Conservation (phyloP, 30 jellyfish, hydroid and myxozoan species). For the Aurelia sp. region DNA sequence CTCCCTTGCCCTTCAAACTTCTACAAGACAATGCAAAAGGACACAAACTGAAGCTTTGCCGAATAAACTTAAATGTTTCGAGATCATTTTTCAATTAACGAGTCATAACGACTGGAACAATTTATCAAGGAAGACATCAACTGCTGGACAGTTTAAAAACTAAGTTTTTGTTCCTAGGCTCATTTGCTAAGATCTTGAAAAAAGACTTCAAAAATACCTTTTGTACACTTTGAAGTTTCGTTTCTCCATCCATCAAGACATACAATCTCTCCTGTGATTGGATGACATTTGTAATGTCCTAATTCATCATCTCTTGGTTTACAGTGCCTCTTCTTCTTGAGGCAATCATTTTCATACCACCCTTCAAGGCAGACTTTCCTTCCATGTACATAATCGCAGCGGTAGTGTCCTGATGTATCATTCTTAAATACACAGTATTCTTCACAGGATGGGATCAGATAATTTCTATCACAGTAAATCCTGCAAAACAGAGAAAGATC, state of each 20-base stretch:
- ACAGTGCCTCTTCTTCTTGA: slow-evolving; percentile 38
- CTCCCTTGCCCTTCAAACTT: no score
- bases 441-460: slow-evolving; percentile 66
- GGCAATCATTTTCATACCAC: slow-evolving; percentile 70
- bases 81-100: no score
- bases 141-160: no score
- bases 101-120: no score
- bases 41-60: background rate
- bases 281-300: slow-evolving; percentile 73
- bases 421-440: slow-evolving; percentile 57
- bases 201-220: slow-evolving; percentile 23
- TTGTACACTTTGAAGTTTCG: slow-evolving; percentile 39
- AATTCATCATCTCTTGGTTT: slow-evolving; percentile 35
- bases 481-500: slow-evolving; percentile 17
- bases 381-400: slow-evolving; percentile 75
- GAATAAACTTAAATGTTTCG: background rate
- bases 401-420: slow-evolving; percentile 54
- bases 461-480: slow-evolving; percentile 63
- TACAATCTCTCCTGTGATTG: slow-evolving; percentile 58
- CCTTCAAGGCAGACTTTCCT: slow-evolving; percentile 68
- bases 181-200: background rate
- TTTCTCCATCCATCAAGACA: slow-evolving; percentile 84
- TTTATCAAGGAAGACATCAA: no score
- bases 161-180: background rate
- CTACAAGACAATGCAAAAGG: background rate